Conservation (phyloP, 2,797 vertebrate genomes). For the Astyanax mexicanus region DNA sequence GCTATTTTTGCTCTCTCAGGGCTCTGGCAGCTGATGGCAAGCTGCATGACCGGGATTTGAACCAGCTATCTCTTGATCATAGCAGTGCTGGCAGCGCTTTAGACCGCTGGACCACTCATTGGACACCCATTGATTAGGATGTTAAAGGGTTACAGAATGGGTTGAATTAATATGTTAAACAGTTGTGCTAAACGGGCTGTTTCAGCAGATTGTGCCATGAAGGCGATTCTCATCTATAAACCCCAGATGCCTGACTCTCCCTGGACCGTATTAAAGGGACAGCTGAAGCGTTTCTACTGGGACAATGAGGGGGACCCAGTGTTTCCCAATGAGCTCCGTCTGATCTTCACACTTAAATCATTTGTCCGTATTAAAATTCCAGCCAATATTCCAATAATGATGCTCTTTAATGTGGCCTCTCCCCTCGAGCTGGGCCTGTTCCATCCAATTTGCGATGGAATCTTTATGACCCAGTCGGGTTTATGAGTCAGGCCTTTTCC, state of each 20-base stretch:
- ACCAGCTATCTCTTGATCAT: no score
- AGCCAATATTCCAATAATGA: constrained; percentile 53
- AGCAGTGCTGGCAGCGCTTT: no score
- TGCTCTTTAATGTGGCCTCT: constrained; percentile 53
- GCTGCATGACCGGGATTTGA: no score
- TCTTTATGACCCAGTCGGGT: constrained; percentile 52
- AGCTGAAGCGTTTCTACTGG: constrained; percentile 7
- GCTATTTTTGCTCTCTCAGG: no score
- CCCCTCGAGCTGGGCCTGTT: constrained; percentile 46
- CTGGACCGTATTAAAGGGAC: constrained; percentile 7
- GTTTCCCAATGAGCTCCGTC: constrained; percentile 36
- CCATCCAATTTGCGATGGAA: constrained; percentile 47
- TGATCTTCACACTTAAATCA: constrained; percentile 44
- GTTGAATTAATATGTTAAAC: no score
- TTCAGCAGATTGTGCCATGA: not conserved
- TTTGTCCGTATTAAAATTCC: constrained; percentile 57
- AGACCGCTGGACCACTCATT: no score
- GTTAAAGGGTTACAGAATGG: no score
- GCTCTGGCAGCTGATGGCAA: no score
- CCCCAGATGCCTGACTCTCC: not conserved
- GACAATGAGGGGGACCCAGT: constrained; percentile 7
- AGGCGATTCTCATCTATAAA: not conserved
- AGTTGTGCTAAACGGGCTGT: not conserved
- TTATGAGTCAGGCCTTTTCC: constrained; percentile 53
- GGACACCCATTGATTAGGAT: no score